Base-by-base conservation (phyloP, 2,113 vertebrate species). In the Microtus pennsylvanicus region DNA sequence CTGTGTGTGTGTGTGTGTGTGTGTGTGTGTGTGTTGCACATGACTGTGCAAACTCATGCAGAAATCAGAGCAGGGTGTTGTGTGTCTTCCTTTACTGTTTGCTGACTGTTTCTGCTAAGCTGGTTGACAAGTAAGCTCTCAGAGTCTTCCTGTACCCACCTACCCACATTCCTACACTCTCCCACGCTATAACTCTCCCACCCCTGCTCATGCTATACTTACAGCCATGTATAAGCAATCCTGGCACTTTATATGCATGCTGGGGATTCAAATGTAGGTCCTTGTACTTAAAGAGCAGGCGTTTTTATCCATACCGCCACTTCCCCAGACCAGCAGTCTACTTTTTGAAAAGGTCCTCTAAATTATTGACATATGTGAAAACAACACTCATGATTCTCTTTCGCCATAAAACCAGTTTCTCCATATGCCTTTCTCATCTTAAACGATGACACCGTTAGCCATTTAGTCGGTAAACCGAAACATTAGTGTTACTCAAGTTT, bases 381-480 rank as follows among this genome's bases (percentile, higher is more conserved):
- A 69, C 13, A 90, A 96, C 87, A 38, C n/a, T 72, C 63, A 58
- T 52, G 80, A 67, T 78, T 81, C 22, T 28, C 26, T 90, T 22
- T 33, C 22, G 93, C 35, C 30, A 90, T 69, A 78, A 97, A 90
- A 95, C 42, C 28, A 14, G 50, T 82, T 93, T 89, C 67, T 89
- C 63, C 28, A 89, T 24, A 21, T 67, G 21, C 69, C 72, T 94
- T 96, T 88, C 24, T 33, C 72, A 81, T 70, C 70, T 96, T 72
- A 35, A 63, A 75, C 70, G 52, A 89, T 42, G 33, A 38, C n/a
- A 92, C 45, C 7, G 52, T 87, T 69, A 45, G 45, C 87, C 30
- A 95, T 13, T n/a, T 21, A 61, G 21, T 33, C 86, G 26, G 63
- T 94, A 88, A 92, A 96, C 70, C 24, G 76, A 95, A 93, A 82